These are phyloP conservation scores for Sphinx pinastri DNA, from an alignment of 2,888 invertebrate genomes.

Conservation along the genomic window DNA sequence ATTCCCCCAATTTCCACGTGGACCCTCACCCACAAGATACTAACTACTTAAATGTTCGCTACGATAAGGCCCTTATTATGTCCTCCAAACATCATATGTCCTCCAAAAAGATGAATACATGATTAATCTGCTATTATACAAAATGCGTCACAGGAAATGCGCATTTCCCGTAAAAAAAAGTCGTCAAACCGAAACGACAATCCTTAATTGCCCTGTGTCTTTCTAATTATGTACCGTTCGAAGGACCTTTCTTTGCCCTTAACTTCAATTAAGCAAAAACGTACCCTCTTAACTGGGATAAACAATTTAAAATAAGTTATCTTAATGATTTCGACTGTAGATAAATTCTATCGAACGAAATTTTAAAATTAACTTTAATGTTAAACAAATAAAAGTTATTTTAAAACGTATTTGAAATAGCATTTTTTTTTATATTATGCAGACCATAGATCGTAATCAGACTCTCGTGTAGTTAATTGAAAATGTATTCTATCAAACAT, in stretches of 20 bases:
- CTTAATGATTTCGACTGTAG: neutral
- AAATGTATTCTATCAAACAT: neutral
- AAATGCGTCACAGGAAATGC: slow-evolving; percentile 6
- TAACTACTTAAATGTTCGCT: no score
- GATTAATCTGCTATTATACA: neutral
- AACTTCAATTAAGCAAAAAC: neutral
- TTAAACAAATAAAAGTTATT: neutral
- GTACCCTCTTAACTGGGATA: neutral
- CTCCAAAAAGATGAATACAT: neutral
- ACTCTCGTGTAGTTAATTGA: neutral
- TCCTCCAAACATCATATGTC: no score
- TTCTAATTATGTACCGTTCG: slow-evolving; percentile 22
- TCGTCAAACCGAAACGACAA: slow-evolving; percentile 3
- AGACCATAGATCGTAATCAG: slow-evolving; percentile 2
- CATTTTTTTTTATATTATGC: neutral
- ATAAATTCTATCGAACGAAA: neutral
- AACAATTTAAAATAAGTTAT: neutral
- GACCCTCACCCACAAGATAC: no score
- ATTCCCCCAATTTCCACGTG: no score
- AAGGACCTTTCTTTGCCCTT: slow-evolving; percentile 2
- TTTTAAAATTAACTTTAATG: neutral
- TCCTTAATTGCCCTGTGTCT: slow-evolving; percentile 5
- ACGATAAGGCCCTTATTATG: no score
- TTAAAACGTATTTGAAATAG: neutral
- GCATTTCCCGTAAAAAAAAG: slow-evolving; percentile 15